phyloP scores from a whole-genome alignment of 2,888 invertebrate species.

The Anthrax anthrax region DNA sequence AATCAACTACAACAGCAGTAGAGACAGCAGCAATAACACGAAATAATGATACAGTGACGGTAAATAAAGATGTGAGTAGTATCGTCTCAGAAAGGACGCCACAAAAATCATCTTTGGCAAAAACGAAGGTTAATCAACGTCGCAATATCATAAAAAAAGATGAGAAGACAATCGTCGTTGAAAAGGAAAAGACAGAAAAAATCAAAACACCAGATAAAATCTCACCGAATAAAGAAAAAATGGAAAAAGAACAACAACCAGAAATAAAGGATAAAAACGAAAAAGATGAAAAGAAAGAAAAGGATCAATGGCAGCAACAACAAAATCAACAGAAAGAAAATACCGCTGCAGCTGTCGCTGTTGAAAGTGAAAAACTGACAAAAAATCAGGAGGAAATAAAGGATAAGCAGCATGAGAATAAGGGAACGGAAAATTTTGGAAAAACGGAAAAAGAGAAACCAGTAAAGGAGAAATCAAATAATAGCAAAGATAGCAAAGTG shows the following conservation, averaged over 20 bases:
- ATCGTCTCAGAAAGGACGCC: too few relatives aligned
- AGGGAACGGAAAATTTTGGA: neutral
- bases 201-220: too few relatives aligned
- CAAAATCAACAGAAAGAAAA: neutral
- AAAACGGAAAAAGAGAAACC: neutral
- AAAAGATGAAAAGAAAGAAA: neutral
- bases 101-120: too few relatives aligned
- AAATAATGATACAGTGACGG: too few relatives aligned
- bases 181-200: neutral
- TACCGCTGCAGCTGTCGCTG: too few relatives aligned
- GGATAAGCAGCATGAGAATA: neutral
- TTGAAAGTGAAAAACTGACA: neutral
- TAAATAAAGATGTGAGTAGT: too few relatives aligned
- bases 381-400: too few relatives aligned
- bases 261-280: neutral
- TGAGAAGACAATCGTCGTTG: too few relatives aligned
- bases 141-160: neutral
- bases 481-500: too few relatives aligned
- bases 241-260: neutral
- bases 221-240: too few relatives aligned
- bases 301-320: neutral
- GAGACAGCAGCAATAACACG: conserved; percentile 3
- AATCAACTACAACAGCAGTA: conserved; percentile 1
- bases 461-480: neutral
- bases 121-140: neutral